phyloP scores from a whole-genome alignment of 2,797 vertebrate genomes.

The Rhinogobio ventralis region DNA sequence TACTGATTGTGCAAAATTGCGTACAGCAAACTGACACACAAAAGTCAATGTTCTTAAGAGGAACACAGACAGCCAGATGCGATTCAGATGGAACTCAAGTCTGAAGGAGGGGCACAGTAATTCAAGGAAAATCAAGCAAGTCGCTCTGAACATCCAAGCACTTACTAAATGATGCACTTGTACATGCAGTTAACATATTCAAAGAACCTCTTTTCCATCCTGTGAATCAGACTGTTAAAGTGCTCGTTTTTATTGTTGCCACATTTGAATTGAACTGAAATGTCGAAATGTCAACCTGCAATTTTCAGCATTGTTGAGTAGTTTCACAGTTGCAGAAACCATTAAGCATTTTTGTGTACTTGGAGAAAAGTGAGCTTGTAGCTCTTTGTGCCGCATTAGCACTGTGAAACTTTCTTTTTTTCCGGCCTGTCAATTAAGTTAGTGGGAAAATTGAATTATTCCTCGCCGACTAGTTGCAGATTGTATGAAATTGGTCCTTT shows the following conservation, averaged over 20 bases:
- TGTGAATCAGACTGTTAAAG: not conserved
- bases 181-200: no score
- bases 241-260: not conserved
- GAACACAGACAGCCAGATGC: not conserved
- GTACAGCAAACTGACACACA: not conserved
- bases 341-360: not conserved
- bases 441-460: slow-evolving; percentile 40
- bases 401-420: not conserved
- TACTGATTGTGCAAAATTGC: slow-evolving; percentile 27
- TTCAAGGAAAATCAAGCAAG: not conserved
- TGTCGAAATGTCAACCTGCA: not conserved
- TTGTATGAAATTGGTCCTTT: slow-evolving; percentile 35
- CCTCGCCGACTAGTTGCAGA: slow-evolving; percentile 8
- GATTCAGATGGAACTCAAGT: not conserved
- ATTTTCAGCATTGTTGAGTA: slow-evolving; percentile 13
- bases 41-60: slow-evolving; percentile 21
- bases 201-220: not conserved
- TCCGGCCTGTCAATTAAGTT: slow-evolving; percentile 15
- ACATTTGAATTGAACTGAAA: slow-evolving; percentile 23
- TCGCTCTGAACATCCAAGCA: no score
- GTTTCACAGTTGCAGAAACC: not conserved
- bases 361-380: not conserved
- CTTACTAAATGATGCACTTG: no score
- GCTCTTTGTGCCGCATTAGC: not conserved
- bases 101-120: not conserved